A percentile compares a stretch with the other conserved stretches of the same genome.
Conservation (phyloP, 2,888 invertebrate species). For the Oscheius sp. region DNA sequence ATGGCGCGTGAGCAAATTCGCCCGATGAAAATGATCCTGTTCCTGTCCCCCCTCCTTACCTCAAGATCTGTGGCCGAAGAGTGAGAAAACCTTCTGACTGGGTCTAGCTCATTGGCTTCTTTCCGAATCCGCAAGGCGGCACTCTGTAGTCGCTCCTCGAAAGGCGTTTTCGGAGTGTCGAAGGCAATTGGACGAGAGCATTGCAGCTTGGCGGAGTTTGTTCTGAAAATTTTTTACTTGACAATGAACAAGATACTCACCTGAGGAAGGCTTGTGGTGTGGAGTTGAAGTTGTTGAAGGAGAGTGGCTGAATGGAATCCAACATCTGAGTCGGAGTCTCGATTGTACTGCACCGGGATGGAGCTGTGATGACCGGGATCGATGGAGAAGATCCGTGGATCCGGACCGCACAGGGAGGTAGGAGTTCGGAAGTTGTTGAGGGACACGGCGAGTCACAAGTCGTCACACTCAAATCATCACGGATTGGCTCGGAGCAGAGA, state of each 20-base stretch:
- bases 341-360: conserved; percentile 34
- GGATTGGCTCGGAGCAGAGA: conserved; percentile 43
- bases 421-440: conserved; percentile 60
- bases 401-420: conserved; percentile 55
- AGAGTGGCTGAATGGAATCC: conserved; percentile 32
- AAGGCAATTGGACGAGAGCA: conserved; percentile 59
- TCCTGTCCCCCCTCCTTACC: conserved; percentile 16
- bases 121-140: conserved; percentile 19
- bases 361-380: conserved; percentile 37
- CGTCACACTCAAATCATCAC: conserved; percentile 38
- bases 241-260: conserved; percentile 1
- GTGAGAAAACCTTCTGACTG: neutral
- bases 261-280: conserved; percentile 42
- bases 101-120: neutral
- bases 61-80: conserved; percentile 41
- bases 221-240: conserved; percentile 13
- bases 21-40: conserved; percentile 28
- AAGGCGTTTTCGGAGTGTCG: conserved; percentile 70
- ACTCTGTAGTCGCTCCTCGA: conserved; percentile 64
- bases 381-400: conserved; percentile 29
- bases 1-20: conserved; percentile 31
- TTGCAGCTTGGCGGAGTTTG: conserved; percentile 35
- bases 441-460: conserved; percentile 57
- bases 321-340: conserved; percentile 41
- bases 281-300: conserved; percentile 43